phyloP scores from a whole-genome alignment of 1,140 invertebrate species.

The Venturia canescens region DNA sequence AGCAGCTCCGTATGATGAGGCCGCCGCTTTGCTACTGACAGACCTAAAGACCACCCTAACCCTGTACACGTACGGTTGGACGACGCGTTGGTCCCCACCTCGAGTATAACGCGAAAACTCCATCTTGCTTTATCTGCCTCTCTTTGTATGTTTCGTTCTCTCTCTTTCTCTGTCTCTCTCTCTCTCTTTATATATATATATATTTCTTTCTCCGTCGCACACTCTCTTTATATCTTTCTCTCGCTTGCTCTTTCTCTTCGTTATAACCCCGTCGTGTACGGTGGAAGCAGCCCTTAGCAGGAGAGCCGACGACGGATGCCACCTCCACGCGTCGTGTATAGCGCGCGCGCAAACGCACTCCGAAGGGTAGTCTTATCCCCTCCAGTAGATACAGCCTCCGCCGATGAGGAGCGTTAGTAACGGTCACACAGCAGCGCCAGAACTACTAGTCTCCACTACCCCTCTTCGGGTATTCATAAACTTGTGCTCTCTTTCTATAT shows the following conservation, averaged over 20 bases:
- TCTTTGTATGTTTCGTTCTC: constrained; percentile 39
- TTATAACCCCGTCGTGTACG: constrained; percentile 40
- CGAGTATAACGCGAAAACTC: constrained; percentile 38
- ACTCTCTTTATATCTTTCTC: constrained; percentile 43
- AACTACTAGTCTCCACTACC: constrained; percentile 48
- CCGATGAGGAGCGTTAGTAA: constrained; percentile 51
- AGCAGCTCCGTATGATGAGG: constrained; percentile 77
- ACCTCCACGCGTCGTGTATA: constrained; percentile 68
- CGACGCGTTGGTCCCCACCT: constrained; percentile 35
- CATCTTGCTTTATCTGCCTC: constrained; percentile 43
- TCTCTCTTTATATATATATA: no score
- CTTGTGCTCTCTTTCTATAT: constrained; percentile 47
- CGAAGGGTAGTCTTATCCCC: constrained; percentile 76
- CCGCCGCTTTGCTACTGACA: constrained; percentile 77
- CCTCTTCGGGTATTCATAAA: constrained; percentile 45
- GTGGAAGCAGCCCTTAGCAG: constrained; percentile 69
- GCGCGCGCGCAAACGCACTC: constrained; percentile 75
- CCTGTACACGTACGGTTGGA: constrained; percentile 64
- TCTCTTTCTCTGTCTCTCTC: constrained; percentile 45
- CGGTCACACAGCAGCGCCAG: constrained; percentile 53
- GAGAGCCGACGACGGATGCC: constrained; percentile 61
- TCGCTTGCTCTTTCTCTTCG: constrained; percentile 47
- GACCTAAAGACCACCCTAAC: constrained; percentile 77
- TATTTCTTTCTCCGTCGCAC: constrained; percentile 42
- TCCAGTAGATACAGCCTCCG: constrained; percentile 46